Conservation (phyloP, 2,113 vertebrate genomes). For the Lasiurus borealis region DNA sequence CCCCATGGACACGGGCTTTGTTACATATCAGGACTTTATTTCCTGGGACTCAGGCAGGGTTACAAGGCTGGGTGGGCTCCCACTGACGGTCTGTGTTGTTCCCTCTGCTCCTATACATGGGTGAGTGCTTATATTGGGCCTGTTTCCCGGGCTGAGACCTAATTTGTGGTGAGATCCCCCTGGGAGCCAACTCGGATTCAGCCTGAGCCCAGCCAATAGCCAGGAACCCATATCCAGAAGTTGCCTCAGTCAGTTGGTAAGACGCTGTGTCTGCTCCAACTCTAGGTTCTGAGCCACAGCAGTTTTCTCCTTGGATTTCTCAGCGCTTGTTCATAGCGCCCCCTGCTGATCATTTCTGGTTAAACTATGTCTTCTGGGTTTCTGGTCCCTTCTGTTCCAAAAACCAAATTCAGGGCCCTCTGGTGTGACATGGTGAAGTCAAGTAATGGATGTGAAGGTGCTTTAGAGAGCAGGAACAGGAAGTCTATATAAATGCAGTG, state of each 20-base stretch:
- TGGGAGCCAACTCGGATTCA: not conserved
- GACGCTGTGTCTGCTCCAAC: no score
- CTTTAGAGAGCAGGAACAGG: not conserved
- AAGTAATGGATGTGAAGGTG: not conserved
- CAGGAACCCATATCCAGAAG: not conserved
- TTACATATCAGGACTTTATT: not conserved
- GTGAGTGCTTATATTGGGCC: not conserved
- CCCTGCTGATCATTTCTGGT: slow-evolving; percentile 27
- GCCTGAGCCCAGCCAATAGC: not conserved
- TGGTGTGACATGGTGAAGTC: not conserved
- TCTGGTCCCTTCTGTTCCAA: not conserved
- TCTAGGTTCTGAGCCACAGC: not conserved
- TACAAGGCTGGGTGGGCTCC: not conserved
- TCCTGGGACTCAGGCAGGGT: not conserved
- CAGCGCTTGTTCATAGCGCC: not conserved
- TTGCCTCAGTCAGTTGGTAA: not conserved
- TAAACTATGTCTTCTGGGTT: not conserved
- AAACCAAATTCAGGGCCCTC: not conserved
- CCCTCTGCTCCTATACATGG: not conserved
- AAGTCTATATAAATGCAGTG: not conserved
- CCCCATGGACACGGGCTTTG: not conserved
- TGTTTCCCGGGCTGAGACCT: not conserved
- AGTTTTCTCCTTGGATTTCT: not conserved
- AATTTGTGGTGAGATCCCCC: not conserved
- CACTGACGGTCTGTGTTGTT: not conserved